Conservation (phyloP, 2,888 invertebrate species). For the Ornithoptera priamus region DNA sequence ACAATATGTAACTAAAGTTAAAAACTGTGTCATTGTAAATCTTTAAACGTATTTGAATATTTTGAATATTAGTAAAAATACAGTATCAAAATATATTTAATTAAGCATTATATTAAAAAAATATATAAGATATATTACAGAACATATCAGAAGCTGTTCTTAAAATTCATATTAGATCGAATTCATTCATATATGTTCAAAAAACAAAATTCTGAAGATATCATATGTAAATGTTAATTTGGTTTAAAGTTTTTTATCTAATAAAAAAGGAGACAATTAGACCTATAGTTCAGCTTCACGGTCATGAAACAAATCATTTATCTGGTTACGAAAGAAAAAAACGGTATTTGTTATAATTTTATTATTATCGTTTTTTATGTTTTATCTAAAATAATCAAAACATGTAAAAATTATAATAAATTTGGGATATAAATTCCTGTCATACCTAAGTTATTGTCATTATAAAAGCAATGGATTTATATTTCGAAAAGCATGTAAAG, state of each 20-base stretch:
- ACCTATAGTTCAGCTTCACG: not conserved
- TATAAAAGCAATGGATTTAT: too few species aligned
- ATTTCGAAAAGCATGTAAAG: too few species aligned
- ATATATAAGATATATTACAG: not conserved
- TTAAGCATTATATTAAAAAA: not conserved
- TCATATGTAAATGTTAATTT: too few species aligned
- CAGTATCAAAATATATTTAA: not conserved
- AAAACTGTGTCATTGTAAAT: too few species aligned
- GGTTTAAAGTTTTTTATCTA: not conserved
- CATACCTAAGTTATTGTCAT: too few species aligned
- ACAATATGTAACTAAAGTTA: too few species aligned
- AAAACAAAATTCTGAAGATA: not conserved
- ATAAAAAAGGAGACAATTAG: not conserved
- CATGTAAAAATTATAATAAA: too few species aligned
- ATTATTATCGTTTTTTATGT: too few species aligned
- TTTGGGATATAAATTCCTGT: too few species aligned
- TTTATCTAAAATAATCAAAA: too few species aligned
- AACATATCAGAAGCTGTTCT: conserved; percentile 21
- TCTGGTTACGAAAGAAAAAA: not conserved
- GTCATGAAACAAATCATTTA: not conserved
- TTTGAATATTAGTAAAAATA: not conserved
- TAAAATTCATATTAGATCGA: conserved; percentile 4
- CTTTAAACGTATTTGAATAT: not conserved
- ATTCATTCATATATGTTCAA: not conserved
- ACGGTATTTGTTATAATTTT: not conserved